A percentile compares a stretch with the other conserved stretches of the same genome.
phyloP scores from a whole-genome alignment of 2,888 invertebrate genomes.

The Mesopsocus fuscifrons region DNA sequence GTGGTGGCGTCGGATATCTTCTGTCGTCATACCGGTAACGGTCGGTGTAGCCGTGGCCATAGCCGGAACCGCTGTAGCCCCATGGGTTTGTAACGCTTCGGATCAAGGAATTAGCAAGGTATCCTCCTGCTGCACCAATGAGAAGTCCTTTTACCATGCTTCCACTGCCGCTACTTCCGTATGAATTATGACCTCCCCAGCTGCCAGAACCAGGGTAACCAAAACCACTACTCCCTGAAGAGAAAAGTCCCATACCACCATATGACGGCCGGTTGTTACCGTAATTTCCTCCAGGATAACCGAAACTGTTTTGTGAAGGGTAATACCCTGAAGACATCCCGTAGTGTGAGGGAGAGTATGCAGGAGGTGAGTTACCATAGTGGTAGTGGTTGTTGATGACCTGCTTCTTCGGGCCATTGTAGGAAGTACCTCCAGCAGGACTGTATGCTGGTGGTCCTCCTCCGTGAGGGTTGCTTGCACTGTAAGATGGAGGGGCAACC shows the following conservation, averaged over 20 bases:
- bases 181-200: background rate
- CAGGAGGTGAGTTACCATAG: background rate
- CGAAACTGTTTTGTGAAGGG: background rate
- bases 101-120: background rate
- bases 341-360: background rate
- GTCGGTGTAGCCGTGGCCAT: slow-evolving; percentile 1
- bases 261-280: background rate
- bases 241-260: background rate
- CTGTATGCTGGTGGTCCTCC: background rate
- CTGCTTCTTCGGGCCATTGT: background rate
- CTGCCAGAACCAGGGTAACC: slow-evolving; percentile 2
- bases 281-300: slow-evolving; percentile 1
- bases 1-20: background rate
- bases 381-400: background rate
- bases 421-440: background rate
- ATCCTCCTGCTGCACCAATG: slow-evolving; percentile 1
- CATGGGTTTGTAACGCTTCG: slow-evolving; percentile 1
- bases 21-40: background rate
- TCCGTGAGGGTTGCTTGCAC: background rate
- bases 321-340: background rate
- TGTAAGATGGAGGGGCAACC: background rate
- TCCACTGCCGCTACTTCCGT: background rate
- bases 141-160: background rate
- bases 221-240: background rate
- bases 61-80: slow-evolving; percentile 4